Evolutionary conservation across 2,113 vertebrate species (phyloP).

Genomic region (Sylvia atricapilla): DNA sequence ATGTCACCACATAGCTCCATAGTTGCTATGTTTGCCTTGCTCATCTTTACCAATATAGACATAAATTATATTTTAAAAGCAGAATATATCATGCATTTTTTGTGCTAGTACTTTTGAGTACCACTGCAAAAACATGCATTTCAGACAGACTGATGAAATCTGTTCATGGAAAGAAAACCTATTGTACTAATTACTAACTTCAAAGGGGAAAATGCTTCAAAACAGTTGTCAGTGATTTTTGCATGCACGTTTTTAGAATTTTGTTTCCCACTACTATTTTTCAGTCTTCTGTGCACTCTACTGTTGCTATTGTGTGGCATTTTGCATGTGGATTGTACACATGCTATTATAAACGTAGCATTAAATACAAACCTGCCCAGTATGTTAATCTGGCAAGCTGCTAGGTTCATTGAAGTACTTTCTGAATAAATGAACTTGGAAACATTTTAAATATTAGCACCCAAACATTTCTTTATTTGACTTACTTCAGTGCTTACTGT

Average conservation of each 20-base stretch:
- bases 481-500: neutral
- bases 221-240: neutral
- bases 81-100: neutral
- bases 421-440: neutral
- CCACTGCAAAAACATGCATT: slow-evolving; percentile 6
- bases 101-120: slow-evolving; percentile 22
- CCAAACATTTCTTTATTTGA: neutral
- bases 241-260: neutral
- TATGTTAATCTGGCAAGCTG: neutral
- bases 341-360: neutral
- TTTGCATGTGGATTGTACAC: slow-evolving; percentile 16
- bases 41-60: neutral
- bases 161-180: neutral
- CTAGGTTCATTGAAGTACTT: neutral
- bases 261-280: neutral
- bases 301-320: neutral
- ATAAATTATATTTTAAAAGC: neutral
- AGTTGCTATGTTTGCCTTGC: neutral
- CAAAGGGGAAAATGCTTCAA: neutral
- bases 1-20: neutral
- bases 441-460: neutral
- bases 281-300: neutral
- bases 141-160: neutral
- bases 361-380: neutral
- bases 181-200: neutral